A percentile compares a stretch with the other conserved stretches of the same genome.
Evolutionary conservation across 2,797 vertebrate species (phyloP).

Genomic region (Protosalanx chinensis): DNA sequence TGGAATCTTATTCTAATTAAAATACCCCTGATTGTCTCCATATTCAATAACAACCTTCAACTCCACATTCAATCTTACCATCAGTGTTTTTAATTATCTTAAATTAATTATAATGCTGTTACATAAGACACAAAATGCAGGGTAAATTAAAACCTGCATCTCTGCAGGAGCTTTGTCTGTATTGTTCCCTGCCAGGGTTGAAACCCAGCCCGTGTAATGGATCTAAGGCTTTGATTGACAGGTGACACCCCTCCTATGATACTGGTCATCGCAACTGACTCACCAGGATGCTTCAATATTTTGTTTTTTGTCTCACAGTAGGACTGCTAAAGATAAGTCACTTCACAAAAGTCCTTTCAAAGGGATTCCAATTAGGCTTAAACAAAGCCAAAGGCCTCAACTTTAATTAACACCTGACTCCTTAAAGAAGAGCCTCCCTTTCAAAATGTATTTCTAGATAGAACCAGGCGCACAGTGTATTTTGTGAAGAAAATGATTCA

Average conservation of each 20-base stretch:
- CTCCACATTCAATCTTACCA: background rate
- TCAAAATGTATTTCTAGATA: conserved; percentile 13
- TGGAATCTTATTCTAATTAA: background rate
- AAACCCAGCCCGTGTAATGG: conserved; percentile 14
- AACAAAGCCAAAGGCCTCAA: conserved; percentile 26
- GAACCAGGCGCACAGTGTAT: conserved; percentile 1
- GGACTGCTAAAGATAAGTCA: too few species aligned
- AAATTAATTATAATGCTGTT: background rate
- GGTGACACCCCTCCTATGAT: background rate
- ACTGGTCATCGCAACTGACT: conserved; percentile 1
- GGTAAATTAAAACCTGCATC: background rate
- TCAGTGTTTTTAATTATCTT: background rate
- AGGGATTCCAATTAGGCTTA: too few species aligned
- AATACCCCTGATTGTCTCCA: background rate
- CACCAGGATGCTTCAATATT: conserved; percentile 37
- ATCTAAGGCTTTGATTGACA: conserved; percentile 6
- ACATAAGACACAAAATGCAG: background rate
- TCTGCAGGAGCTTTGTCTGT: background rate
- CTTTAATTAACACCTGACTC: conserved; percentile 35
- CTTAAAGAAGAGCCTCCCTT: conserved; percentile 11
- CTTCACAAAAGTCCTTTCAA: too few species aligned
- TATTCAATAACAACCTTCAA: background rate
- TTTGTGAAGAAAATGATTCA: conserved; percentile 13
- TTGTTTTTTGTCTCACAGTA: conserved; percentile 16
- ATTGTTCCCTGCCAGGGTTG: conserved; percentile 7